Base-by-base conservation (phyloP, 1,140 invertebrate species). In the Eupeodes corollae region DNA sequence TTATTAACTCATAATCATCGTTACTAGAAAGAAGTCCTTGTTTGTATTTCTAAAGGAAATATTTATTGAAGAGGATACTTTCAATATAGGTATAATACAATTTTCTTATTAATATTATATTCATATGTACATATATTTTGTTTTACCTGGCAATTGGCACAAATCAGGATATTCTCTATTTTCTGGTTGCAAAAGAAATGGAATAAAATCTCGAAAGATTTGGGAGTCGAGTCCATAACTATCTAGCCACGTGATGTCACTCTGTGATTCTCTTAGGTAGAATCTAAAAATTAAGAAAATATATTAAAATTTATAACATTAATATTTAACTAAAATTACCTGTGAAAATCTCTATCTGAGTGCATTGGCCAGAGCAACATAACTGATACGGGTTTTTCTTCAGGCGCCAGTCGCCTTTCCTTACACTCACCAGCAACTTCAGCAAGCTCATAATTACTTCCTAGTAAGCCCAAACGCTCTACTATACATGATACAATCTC, bases 151-250 rank as follows among this genome's bases (percentile, higher is more conserved):
- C 53, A 97, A 73, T 70, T 94, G 91, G 68, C 91, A 96, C 45
- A 98, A 74, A 71, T 98, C 93, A 8, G 91, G 88, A 71, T 94
- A 95, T 68, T 95, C 90, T 49, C 88, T 79, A 63, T 90, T 87
- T 52, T 83, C 80, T 8, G 89, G 88, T 64, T 93, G 89, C 64
- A 89, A 88, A 1, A 94, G 75, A 70, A 94, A 95, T 52, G 87
- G 77, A 69, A 90, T 83, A 67, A 92, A 91, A 61, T 91, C 87
- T 61, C 86, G 81, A 56, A 91, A 82, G 19, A 94, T 76, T 69
- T 93, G 88, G 16, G 88, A 85, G 72, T 93, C 89, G 75, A 91
- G 85, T 15, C 86, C 82, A 70, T 88, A 85, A 59, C 81, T 84
- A 63, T 92, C 88, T 50, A 83, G 76, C 89, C 89, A 92, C 57